phyloP scores from a whole-genome alignment of 2,113 vertebrate genomes.

The Phrynosoma platyrhinos region DNA sequence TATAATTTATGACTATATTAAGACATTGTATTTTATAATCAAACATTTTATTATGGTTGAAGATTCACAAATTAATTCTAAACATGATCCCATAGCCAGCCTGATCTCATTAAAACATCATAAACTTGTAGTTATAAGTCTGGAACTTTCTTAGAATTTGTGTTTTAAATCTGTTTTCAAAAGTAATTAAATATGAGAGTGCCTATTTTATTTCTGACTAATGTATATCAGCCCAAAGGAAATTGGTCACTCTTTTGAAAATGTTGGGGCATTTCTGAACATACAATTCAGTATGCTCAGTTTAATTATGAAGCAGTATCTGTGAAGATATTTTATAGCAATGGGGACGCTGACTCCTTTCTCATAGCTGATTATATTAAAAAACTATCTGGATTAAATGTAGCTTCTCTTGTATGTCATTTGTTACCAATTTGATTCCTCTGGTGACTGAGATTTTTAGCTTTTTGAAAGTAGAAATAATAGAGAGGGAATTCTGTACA shows the following conservation, averaged over 20 bases:
- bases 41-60: neutral
- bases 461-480: neutral
- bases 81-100: no score
- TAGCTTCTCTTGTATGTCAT: neutral
- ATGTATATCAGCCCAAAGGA: neutral
- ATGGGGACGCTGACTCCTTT: no score
- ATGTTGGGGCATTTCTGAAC: neutral
- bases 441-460: slow-evolving; percentile 1
- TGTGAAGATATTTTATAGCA: neutral
- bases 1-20: neutral
- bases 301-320: neutral
- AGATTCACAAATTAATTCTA: neutral
- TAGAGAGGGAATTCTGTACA: neutral
- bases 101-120: neutral
- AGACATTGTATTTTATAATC: neutral
- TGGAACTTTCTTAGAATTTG: neutral
- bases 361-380: neutral
- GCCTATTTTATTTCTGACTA: neutral
- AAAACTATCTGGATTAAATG: neutral
- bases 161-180: neutral
- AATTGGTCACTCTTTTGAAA: neutral
- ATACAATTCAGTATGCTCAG: neutral
- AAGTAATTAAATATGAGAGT: neutral
- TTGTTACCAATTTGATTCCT: neutral
- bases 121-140: neutral